Base-by-base conservation (phyloP, 1,140 invertebrate genomes). In the Bombus consobrinus region DNA sequence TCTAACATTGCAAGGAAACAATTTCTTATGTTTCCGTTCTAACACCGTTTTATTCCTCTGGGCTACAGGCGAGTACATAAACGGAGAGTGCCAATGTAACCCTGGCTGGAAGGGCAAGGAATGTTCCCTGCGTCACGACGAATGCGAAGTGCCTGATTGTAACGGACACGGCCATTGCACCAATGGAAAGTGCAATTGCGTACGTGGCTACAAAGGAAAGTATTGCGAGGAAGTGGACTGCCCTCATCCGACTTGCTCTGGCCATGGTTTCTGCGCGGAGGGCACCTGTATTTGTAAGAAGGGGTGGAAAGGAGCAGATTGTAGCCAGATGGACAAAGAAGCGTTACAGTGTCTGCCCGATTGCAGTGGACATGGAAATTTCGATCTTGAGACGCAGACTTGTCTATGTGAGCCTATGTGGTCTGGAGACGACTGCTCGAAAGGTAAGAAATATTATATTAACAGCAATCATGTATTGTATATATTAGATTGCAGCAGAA, bases 231-330 rank as follows among this genome's bases (percentile, higher is more conserved):
- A 98, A 95, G 97, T 98, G 39, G 98, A 99, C 92, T 99, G 99
- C 94, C 98, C 98, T 2, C 98, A 99, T 95, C 98, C 99, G 3
- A 98, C 97, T 68, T 99, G 99, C 94, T 98, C 98, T 0, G 97
- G 97, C 22, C 98, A 99, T 93, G 99, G 99, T 28, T 98, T 99
- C 90, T 99, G 99, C 94, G 97, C 98, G 18, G 98, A 98, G 87
- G 99, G 99, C 4, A 96, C 97, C n/a, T 99, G 99, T 95, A 97
- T 99, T 57, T 99, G 99, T 94, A 99, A 99, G 94, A 98, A 99
- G 92, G 99, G 99, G 2, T 99, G 98, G 98, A 98, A 98, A 94
- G 99, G 99, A 1, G 92, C 96, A 0, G 98, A 99, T 92, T 99
- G 99, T 94, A 97, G 97, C 78, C 97, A 98, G 86, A 98, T 98